Percentiles rank a stretch among this genome's conserved stretches.
phyloP scores from a whole-genome alignment of 2,797 vertebrate genomes.

The Melanotaenia parkinsoni region DNA sequence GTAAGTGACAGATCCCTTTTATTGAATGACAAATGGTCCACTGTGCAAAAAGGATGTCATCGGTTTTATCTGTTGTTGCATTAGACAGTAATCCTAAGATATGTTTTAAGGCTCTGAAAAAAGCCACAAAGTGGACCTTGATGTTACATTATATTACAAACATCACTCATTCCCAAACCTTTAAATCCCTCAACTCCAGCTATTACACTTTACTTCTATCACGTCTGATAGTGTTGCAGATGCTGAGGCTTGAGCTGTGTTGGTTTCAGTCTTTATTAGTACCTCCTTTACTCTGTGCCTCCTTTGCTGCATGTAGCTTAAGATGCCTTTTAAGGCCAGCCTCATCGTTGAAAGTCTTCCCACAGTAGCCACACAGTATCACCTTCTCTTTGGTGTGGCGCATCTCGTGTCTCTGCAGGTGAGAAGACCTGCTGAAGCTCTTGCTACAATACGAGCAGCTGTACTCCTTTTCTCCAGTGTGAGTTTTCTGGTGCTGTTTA shows the following conservation, averaged over 20 bases:
- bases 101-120: background rate
- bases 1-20: background rate
- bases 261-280: constrained; percentile 23
- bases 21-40: background rate
- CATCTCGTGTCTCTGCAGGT: constrained; percentile 82
- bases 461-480: constrained; percentile 82
- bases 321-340: constrained; percentile 77
- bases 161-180: background rate
- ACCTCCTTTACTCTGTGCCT: constrained; percentile 30
- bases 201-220: constrained; percentile 14
- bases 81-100: background rate
- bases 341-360: constrained; percentile 76
- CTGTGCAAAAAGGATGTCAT: background rate
- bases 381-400: constrained; percentile 81
- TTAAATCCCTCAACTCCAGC: constrained; percentile 1
- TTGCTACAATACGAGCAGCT: constrained; percentile 79
- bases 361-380: constrained; percentile 70
- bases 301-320: constrained; percentile 66
- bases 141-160: constrained; percentile 8
- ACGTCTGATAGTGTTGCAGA: constrained; percentile 26
- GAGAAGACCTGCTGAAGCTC: constrained; percentile 80
- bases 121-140: background rate
- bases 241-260: background rate
- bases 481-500: constrained; percentile 82
- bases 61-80: background rate